phyloP scores from a whole-genome alignment of 2,113 vertebrate species.

The Heterotilapia buettikoferi region DNA sequence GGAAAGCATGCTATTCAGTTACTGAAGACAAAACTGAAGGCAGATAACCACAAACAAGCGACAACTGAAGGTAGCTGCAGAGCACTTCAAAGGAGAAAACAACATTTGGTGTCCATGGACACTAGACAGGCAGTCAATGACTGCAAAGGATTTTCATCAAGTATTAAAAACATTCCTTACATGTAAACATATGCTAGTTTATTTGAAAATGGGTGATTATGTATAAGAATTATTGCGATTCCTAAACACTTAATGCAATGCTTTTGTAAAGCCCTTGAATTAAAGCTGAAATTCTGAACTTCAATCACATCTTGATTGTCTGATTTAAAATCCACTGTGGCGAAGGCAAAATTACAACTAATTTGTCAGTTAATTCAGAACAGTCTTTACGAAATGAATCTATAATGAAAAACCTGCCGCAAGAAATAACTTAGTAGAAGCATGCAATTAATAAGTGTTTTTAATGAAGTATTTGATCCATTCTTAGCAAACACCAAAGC shows the following conservation, averaged over 20 bases:
- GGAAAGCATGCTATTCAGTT: not conserved
- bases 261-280: not conserved
- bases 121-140: not conserved
- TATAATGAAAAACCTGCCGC: not conserved
- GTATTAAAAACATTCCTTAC: not conserved
- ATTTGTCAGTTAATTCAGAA: not conserved
- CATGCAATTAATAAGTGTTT: not conserved
- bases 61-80: not conserved
- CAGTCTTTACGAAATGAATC: not conserved
- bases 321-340: not conserved
- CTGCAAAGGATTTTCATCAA: not conserved
- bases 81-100: not conserved
- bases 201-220: not conserved
- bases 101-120: not conserved
- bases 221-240: not conserved
- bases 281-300: not conserved
- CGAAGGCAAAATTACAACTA: not conserved
- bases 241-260: not conserved
- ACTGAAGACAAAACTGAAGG: not conserved
- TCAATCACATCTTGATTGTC: not conserved
- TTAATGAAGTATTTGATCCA: not conserved
- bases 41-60: not conserved
- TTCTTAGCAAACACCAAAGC: not conserved
- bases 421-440: not conserved
- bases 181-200: not conserved